phyloP scores from a whole-genome alignment of 2,797 vertebrate species.

The Poeciliopsis gracilis region DNA sequence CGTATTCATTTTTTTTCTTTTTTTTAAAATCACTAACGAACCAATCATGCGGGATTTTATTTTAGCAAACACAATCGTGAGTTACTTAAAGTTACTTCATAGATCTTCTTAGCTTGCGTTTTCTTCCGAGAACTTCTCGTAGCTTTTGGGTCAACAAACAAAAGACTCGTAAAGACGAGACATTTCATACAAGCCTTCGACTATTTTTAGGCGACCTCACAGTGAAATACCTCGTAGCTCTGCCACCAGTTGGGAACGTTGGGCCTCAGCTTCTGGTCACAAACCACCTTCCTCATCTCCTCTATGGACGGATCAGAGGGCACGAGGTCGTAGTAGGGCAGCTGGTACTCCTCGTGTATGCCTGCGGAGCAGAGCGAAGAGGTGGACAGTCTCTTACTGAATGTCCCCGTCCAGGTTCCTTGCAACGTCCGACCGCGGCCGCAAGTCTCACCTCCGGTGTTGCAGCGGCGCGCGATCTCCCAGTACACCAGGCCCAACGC shows the following conservation, averaged over 20 bases:
- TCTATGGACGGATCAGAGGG: constrained; percentile 98
- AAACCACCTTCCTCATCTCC: constrained; percentile 99
- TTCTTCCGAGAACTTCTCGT: neutral
- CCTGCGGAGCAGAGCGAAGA: constrained; percentile 72
- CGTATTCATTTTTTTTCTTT: neutral
- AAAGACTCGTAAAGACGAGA: neutral
- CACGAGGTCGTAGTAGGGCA: constrained; percentile 97
- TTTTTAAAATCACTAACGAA: neutral
- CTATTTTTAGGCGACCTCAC: constrained; percentile 24
- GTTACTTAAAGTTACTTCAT: neutral
- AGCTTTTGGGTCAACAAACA: neutral
- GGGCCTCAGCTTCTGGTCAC: constrained; percentile 95
- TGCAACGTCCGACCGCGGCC: neutral
- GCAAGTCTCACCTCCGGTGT: constrained; percentile 86
- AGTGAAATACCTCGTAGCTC: constrained; percentile 90
- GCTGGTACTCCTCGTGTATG: constrained; percentile 97
- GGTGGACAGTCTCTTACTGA: constrained; percentile 16
- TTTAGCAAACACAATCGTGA: neutral
- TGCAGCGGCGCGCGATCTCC: constrained; percentile 96
- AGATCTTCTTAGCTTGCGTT: neutral
- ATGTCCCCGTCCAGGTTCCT: neutral
- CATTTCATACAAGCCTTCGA: neutral
- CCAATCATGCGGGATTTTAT: neutral
- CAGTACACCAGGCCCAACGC: constrained; percentile 96
- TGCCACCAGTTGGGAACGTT: constrained; percentile 99